Evolutionary conservation across 2,797 vertebrate species (phyloP), one percentile per base, ranked within the genome.

Genomic region (Chelonia mydas): DNA sequence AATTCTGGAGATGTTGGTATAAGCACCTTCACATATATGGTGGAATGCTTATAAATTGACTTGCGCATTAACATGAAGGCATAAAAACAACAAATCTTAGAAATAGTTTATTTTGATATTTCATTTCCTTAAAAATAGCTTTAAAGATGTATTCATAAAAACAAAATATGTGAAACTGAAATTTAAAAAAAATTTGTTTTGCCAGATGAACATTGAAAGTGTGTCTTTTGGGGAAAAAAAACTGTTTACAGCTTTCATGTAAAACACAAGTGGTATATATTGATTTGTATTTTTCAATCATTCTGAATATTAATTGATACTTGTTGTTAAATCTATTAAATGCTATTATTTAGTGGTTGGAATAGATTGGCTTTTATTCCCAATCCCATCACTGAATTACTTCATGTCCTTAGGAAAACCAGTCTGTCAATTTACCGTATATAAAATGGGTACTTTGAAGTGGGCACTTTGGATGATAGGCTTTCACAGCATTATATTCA

Each of bases 221-320:
- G 87, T 53, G 4, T 95, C 85, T 95, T 92, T 95, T 76, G 76
- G 78, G 61, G 41, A 79, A 54, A 82, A 72, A 27, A 41, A 55
- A 47, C 2, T 49, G 81, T 89, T 92, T 95, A 93, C 89, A 93
- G 83, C 90, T 95, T 86, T 55, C 84, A 78, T 84, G 79, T 82
- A 92, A 92, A 97, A 97, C 87, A 95, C 96, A 96, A 97, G 93
- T 96, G 95, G 86, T 87, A 80, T 92, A 65, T 87, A 57, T 88
- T 96, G 95, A 94, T 95, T 96, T 91, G 78, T 86, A 37, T 47
- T 89, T 96, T 94, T 95, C 87, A 81, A 21, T 90, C 77, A 50
- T 78, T 17, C 41, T 97, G 96, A 97, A 97, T 97, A 81, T 95
- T 95, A 91, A 97, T 95, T 76, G 93, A 89, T 83, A 49, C 50